Percentiles rank a stretch among this genome's conserved stretches.
Conservation (phyloP, 1,140 invertebrate species). For the Acromyrmex echinatior region DNA sequence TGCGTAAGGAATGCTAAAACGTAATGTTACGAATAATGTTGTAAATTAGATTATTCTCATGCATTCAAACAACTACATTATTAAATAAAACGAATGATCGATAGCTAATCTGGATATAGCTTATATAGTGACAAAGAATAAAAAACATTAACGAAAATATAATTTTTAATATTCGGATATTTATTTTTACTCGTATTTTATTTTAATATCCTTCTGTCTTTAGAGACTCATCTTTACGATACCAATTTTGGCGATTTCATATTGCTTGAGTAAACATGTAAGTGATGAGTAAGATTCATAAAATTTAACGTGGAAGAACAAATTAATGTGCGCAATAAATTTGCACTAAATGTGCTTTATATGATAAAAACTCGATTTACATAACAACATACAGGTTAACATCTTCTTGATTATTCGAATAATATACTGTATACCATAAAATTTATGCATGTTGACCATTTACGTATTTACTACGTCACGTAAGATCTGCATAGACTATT, state of each 20-base stretch:
- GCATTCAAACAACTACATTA: not conserved
- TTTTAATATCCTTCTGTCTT: not conserved
- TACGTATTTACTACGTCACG: constrained; percentile 27
- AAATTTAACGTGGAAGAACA: not conserved
- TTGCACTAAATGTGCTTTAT: not conserved
- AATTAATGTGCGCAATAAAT: constrained; percentile 34
- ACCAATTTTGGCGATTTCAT: not conserved
- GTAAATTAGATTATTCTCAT: not conserved
- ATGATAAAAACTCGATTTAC: constrained; percentile 33
- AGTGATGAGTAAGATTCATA: constrained; percentile 1
- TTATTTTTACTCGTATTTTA: constrained; percentile 1
- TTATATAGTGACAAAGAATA: not conserved
- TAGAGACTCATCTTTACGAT: not conserved
- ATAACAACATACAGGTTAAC: constrained; percentile 43
- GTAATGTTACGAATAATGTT: not conserved
- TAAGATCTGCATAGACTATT: not conserved
- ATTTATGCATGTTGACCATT: constrained; percentile 14
- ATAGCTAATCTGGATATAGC: not conserved
- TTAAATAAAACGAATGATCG: not conserved
- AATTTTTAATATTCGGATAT: not conserved
- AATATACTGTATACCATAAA: not conserved
- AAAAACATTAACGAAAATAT: not conserved
- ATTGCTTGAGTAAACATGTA: not conserved
- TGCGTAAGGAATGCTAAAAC: not conserved
- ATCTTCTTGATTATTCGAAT: constrained; percentile 18